A percentile compares a stretch with the other conserved stretches of the same genome.
Evolutionary conservation across 2,797 vertebrate species (phyloP).

Genomic region (Microchirus variegatus): DNA sequence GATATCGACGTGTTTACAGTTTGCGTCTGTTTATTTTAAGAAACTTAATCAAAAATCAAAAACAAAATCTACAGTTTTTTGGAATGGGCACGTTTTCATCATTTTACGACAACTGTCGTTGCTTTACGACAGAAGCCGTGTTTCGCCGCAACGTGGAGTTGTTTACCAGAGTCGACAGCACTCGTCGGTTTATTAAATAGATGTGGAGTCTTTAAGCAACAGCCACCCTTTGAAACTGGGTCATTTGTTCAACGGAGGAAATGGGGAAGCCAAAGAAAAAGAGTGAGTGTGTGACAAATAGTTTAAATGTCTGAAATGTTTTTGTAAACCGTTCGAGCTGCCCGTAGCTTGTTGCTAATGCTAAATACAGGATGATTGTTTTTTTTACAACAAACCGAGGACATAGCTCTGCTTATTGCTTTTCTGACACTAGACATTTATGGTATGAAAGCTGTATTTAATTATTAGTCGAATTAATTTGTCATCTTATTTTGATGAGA

Average conservation of each 20-base stretch:
- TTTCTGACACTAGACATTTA: too few species aligned
- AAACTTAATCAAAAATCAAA: not conserved
- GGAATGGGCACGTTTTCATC: slow-evolving; percentile 8
- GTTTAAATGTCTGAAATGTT: not conserved
- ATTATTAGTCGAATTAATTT: too few species aligned
- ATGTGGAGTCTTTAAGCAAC: slow-evolving; percentile 4
- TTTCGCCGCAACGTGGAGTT: slow-evolving; percentile 56
- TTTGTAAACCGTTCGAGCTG: not conserved
- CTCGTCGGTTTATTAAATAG: not conserved
- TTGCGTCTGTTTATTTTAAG: not conserved
- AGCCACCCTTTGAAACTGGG: not conserved
- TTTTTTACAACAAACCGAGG: not conserved
- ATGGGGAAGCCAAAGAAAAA: slow-evolving; percentile 86
- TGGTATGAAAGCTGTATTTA: not conserved
- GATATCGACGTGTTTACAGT: fast-evolving
- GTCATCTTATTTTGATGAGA: too few species aligned
- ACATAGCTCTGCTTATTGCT: not conserved
- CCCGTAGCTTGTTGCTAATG: slow-evolving; percentile 58
- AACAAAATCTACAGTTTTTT: too few species aligned
- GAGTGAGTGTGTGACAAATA: slow-evolving; percentile 68
- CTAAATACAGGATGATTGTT: slow-evolving; percentile 31
- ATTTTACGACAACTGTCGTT: slow-evolving; percentile 57
- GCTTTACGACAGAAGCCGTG: slow-evolving; percentile 33
- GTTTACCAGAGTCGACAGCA: slow-evolving; percentile 51
- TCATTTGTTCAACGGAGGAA: not conserved